phyloP scores from a whole-genome alignment of 2,888 invertebrate species.

The Hemistola chrysoprasaria region DNA sequence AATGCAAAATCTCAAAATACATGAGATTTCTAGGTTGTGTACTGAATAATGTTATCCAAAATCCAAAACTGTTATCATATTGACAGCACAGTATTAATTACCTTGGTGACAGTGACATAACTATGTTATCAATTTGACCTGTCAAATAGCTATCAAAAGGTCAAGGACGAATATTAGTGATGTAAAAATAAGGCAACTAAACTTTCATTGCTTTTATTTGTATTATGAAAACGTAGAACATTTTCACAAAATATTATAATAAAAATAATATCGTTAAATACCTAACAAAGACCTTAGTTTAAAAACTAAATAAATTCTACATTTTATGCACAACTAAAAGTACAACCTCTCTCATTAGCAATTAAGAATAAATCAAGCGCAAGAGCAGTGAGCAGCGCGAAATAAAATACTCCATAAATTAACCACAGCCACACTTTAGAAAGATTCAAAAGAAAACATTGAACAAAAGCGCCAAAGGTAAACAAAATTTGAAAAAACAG shows the following conservation, averaged over 20 bases:
- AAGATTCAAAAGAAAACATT: constrained; percentile 71
- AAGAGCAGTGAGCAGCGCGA: constrained; percentile 61
- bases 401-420: constrained; percentile 67
- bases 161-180: constrained; percentile 21
- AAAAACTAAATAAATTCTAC: neutral
- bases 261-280: constrained; percentile 1
- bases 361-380: constrained; percentile 69
- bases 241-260: constrained; percentile 4
- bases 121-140: too few species aligned
- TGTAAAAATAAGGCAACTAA: neutral
- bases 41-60: too few species aligned
- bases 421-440: constrained; percentile 68
- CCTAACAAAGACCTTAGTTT: too few species aligned
- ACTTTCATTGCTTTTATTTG: neutral
- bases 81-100: too few species aligned
- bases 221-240: neutral
- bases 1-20: too few species aligned
- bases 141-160: constrained; percentile 9
- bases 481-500: constrained; percentile 76
- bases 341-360: constrained; percentile 75
- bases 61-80: too few species aligned
- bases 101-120: too few species aligned
- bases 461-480: constrained; percentile 72
- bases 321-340: constrained; percentile 64
- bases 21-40: too few species aligned